Percentiles rank a stretch among this genome's conserved stretches.
These are phyloP conservation scores for Pinna nobilis DNA, from an alignment of 1,140 invertebrate species.

Conservation along the genomic window DNA sequence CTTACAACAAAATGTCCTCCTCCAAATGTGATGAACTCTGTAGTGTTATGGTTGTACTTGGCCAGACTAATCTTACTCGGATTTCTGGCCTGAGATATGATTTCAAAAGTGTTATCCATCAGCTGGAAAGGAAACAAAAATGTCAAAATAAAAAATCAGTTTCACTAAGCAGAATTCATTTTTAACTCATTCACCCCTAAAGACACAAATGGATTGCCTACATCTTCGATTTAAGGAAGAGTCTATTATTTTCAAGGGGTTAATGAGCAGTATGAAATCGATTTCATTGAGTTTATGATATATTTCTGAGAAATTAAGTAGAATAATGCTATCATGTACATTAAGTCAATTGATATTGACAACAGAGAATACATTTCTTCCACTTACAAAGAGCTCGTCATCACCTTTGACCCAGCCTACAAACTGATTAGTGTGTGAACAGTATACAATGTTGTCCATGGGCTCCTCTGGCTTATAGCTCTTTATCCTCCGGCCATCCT, in stretches of 20 bases:
- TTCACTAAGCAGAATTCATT: too few species aligned
- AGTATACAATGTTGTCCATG: conserved; percentile 65
- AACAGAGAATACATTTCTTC: too few species aligned
- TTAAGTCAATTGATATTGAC: too few species aligned
- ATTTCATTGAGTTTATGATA: too few species aligned
- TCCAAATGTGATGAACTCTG: conserved; percentile 68
- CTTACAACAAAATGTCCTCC: conserved; percentile 67
- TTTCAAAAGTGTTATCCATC: conserved; percentile 64
- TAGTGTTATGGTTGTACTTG: conserved; percentile 65
- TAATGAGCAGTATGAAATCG: too few species aligned
- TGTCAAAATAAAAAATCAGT: too few species aligned
- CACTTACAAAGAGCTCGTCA: conserved; percentile 66
- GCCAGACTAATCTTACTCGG: conserved; percentile 56
- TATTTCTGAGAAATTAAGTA: too few species aligned
- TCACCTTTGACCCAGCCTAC: conserved; percentile 66
- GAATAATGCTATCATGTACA: too few species aligned
- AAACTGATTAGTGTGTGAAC: conserved; percentile 63
- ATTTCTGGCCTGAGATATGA: conserved; percentile 64
- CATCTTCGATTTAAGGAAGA: too few species aligned
- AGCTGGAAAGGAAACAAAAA: conserved; percentile 56
- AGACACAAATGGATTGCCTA: too few species aligned
- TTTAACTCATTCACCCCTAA: too few species aligned
- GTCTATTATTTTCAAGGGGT: too few species aligned
- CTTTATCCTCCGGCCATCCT: conserved; percentile 64
- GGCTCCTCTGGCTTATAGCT: conserved; percentile 55